Conservation (phyloP, 2,888 invertebrate species). For the Lamellibrachia satsuma region DNA sequence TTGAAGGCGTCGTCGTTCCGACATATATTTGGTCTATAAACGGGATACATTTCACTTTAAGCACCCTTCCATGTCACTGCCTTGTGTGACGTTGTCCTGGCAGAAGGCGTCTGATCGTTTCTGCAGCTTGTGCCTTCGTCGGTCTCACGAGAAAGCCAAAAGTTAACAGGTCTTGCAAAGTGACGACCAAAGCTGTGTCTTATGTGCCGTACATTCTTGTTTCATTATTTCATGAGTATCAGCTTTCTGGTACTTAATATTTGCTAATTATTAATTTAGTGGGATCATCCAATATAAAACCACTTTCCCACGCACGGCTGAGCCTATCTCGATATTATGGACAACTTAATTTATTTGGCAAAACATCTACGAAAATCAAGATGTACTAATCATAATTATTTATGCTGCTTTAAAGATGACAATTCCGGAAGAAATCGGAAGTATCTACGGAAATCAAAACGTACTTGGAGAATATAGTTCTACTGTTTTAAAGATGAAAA, state of each 20-base stretch:
- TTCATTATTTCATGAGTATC: too few species aligned
- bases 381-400: too few species aligned
- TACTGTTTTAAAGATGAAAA: background rate
- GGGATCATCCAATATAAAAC: too few species aligned
- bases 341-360: too few species aligned
- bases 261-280: too few species aligned
- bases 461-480: background rate
- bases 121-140: background rate
- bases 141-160: background rate
- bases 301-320: too few species aligned
- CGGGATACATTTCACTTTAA: background rate
- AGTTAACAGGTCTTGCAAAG: background rate
- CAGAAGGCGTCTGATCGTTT: background rate
- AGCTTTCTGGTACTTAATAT: background rate
- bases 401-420: background rate
- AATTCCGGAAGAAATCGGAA: background rate
- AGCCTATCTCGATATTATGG: too few species aligned
- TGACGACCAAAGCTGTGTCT: background rate
- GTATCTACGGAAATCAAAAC: background rate
- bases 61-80: background rate
- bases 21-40: slow-evolving; percentile 4
- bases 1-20: background rate
- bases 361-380: too few species aligned
- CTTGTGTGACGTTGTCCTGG: background rate
- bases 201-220: background rate